Base-by-base conservation (phyloP, 2,113 vertebrate genomes). In the Pygoscelis adeliae region DNA sequence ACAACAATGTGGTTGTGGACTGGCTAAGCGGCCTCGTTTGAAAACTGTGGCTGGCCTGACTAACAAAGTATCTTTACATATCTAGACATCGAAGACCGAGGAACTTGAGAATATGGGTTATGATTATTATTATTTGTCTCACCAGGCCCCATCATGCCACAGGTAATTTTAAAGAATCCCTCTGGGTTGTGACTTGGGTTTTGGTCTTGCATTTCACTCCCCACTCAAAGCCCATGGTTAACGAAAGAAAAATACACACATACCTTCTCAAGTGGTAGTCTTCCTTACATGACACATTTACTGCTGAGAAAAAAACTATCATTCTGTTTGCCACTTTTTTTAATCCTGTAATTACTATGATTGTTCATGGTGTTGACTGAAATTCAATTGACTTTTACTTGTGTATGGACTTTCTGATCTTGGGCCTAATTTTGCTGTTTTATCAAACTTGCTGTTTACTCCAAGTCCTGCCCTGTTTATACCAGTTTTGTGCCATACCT, bases 161-260 rank as follows among this genome's bases (percentile, higher is more conserved):
- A 53, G 34, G 30, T 82, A 85, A 58, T 91, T 83, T 88, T 70
- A 63, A 82, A 77, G 15, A 86, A 77, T 94, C 74, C 55, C 30
- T 83, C 62, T 9, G 26, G 22, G 21, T 30, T 67, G 72, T 67
- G 79, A 80, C n/a, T 56, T 79, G 42, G 50, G 46, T 69, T 94
- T 87, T 82, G 53, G 63, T 70, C 67, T 63, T 95, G 36, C 38
- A 42, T 83, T 76, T 88, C 73, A 49, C 19, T 91, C 49, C 44
- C 38, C 56, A 58, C n/a, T 93, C 55, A 90, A 81, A 93, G 71
- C 23, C 47, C 92, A 74, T 77, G 87, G 84, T 90, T 93, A 89
- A 86, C 83, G 47, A 85, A 87, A 76, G 61, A n/a, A 85, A 79
- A 93, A 50, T 5, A 72, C 25, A 46, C 17, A 5, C 34, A 40